These are phyloP conservation scores for Phenganax subtilis DNA, from an alignment of 92 coral and sea anemone genomes.

Conservation along the genomic window DNA sequence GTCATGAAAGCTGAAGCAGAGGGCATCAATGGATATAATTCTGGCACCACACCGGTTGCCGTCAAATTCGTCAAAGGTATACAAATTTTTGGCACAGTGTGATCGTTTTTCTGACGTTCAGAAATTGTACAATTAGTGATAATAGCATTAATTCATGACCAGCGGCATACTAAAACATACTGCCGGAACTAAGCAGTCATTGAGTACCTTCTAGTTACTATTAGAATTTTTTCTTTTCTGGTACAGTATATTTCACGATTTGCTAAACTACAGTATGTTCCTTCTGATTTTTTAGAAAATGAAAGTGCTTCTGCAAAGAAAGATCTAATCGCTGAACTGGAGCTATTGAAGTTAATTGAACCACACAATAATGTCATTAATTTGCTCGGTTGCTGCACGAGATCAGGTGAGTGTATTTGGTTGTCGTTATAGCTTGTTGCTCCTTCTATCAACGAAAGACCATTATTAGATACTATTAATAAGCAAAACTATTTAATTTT, in stretches of 20 bases:
- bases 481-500: neutral
- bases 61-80: constrained; percentile 93
- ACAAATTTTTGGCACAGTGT: neutral
- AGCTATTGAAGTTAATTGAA: constrained; percentile 82
- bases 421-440: neutral
- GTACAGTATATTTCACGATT: too few relatives aligned
- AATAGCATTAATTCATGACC: too few relatives aligned
- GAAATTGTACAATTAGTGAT: too few relatives aligned
- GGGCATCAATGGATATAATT: constrained; percentile 84
- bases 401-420: constrained; percentile 54
- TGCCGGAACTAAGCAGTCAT: too few relatives aligned
- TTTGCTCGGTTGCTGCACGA: constrained; percentile 86
- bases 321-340: constrained; percentile 84
- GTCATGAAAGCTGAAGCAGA: constrained; percentile 98
- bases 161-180: too few relatives aligned
- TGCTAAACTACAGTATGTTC: neutral
- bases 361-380: constrained; percentile 96
- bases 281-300: constrained; percentile 49
- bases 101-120: too few relatives aligned
- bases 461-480: neutral
- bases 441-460: neutral
- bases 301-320: constrained; percentile 93
- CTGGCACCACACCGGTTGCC: constrained; percentile 87
- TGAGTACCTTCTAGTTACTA: too few relatives aligned
- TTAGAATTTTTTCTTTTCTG: too few relatives aligned